phyloP scores from a whole-genome alignment of 2,113 vertebrate species.

The Lepus europaeus region DNA sequence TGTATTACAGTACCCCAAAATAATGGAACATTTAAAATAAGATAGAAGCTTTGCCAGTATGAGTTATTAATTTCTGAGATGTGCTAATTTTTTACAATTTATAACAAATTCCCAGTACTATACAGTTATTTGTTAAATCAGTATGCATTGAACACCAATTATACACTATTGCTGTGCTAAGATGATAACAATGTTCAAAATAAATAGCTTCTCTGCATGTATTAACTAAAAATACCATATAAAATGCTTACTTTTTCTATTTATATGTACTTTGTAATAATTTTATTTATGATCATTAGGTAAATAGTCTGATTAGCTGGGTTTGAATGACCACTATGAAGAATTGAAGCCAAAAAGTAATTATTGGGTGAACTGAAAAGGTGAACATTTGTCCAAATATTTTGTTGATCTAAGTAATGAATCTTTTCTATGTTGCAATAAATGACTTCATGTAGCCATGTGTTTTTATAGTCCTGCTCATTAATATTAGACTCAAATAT shows the following conservation, averaged over 20 bases:
- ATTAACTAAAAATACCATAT: not conserved
- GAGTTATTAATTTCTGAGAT: not conserved
- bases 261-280: not conserved
- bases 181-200: not conserved
- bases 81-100: conserved; percentile 43
- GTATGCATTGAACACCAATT: not conserved
- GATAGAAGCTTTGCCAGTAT: not conserved
- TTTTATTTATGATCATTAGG: not conserved
- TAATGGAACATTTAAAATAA: not conserved
- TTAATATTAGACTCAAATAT: conserved; percentile 59
- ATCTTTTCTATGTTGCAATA: conserved; percentile 23
- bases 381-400: conserved; percentile 9
- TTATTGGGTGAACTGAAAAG: conserved; percentile 27
- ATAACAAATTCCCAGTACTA: not conserved
- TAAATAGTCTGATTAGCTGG: not conserved
- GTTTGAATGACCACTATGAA: not conserved
- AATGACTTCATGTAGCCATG: not conserved
- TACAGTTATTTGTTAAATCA: not conserved
- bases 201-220: not conserved
- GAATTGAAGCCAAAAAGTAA: conserved; percentile 37
- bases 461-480: conserved; percentile 35
- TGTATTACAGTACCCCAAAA: not conserved
- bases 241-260: not conserved
- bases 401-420: conserved; percentile 23
- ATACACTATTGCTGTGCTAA: not conserved